Base-by-base conservation (phyloP, 2,113 vertebrate genomes). In the Coptodon rendalli region DNA sequence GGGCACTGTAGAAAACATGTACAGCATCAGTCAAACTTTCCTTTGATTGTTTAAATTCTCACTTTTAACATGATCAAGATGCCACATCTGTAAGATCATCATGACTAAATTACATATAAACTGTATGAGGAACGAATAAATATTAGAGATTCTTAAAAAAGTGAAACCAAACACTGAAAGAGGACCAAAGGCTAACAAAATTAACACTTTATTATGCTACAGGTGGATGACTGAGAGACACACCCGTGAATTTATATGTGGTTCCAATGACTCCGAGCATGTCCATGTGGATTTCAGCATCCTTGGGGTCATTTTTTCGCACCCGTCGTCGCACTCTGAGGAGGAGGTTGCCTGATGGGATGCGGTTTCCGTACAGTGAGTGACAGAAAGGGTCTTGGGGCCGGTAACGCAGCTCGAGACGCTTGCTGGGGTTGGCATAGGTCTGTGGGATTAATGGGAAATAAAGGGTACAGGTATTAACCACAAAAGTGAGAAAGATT, bases 361-460 rank as follows among this genome's bases (percentile, higher is more conserved):
- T 97, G 80, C 98, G 98, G 89, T 99, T 99, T 86, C 97, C 99
- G 10, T 97, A 99, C 3, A 97, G 94, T 0, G 97, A 97, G 83
- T 99, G 98, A 91, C 98, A 99, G 89, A 98, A 99, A 1, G 98
- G 98, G 81, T 99, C 99, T 90, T 96, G 95, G 48, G 98, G 98
- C 45, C 99, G 97, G 94, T 96, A 99, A 82, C 98, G 97, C 43
- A 99, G 95, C 94, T 99, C 98, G 3, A 99, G 95, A 27, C 99
- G 97, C 38, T 97, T 97, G 89, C 95, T 95, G 3, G 98, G 96
- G 82, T 99, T 97, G 0, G 96, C 89, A 0, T 98, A 98, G n/a
- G 97, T 97, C 99, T 99, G 84, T 27, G 59, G 22, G 54, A 61
- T 71, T 11, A 27, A 76, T 9, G 56, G 53, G 43, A 56, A 61